These are phyloP conservation scores for Pelagia noctiluca DNA, from an alignment of 30 jellyfish, hydroid and myxozoan genomes.

Conservation along the genomic window DNA sequence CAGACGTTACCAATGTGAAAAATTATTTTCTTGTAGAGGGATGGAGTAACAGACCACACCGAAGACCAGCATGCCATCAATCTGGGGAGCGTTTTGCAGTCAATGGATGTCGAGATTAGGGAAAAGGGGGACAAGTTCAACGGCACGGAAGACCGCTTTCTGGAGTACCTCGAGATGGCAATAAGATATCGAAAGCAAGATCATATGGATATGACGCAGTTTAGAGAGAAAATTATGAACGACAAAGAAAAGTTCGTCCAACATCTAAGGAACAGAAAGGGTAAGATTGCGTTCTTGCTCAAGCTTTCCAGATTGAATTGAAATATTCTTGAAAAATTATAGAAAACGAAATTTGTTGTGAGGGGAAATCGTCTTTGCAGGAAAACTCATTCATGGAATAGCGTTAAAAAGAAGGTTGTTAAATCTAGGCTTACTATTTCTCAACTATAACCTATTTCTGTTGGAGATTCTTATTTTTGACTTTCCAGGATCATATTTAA, in stretches of 20 bases:
- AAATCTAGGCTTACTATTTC: too few species aligned
- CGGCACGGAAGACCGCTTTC: slow-evolving; percentile 55
- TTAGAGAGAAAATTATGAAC: slow-evolving; percentile 4
- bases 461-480: too few species aligned
- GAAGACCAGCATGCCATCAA: slow-evolving; percentile 54
- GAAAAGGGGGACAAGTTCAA: slow-evolving; percentile 43
- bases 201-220: not conserved
- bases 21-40: slow-evolving; percentile 21
- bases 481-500: too few species aligned
- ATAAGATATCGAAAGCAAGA: not conserved
- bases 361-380: too few species aligned
- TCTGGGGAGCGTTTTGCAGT: slow-evolving; percentile 50
- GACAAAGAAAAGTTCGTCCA: slow-evolving; percentile 56
- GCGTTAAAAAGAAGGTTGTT: too few species aligned
- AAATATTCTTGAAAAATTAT: too few species aligned
- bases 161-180: slow-evolving; percentile 40
- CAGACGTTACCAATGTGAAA: too few species aligned
- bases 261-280: slow-evolving; percentile 19
- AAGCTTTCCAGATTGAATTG: too few species aligned
- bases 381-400: too few species aligned
- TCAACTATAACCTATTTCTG: too few species aligned
- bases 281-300: slow-evolving; percentile 10
- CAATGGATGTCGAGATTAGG: slow-evolving; percentile 62
- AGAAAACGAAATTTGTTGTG: too few species aligned
- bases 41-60: slow-evolving; percentile 24